Evolutionary conservation across 2,888 invertebrate species (phyloP), one percentile per base, ranked within the genome.

Genomic region (Adelognathus sp.): DNA sequence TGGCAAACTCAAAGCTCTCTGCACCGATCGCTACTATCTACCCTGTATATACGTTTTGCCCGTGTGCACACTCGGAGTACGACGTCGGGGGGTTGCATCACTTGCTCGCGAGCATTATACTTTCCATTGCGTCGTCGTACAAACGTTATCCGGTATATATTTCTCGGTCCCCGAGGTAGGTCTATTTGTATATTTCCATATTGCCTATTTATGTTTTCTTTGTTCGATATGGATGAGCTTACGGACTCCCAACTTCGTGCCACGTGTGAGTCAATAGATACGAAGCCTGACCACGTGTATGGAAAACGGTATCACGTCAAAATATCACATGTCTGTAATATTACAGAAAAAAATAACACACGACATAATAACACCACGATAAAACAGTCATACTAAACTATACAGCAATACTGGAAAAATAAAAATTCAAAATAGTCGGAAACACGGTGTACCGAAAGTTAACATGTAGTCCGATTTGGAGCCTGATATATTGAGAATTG

Each of bases 131-230:
- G 24, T 58, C 61, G 60, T 50, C 18, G 4, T 24, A 16, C 16
- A 16, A 44, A 11, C 31, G 24, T 73, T 56, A n/a, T 54, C 31
- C 24, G n/a, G n/a, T n/a, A 44, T 50, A 18, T 29, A 31, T 50
- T 29, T 36, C 36, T 54, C 63, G 27, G 29, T 50, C 18, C 24
- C 33, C 27, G 44, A 64, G 41, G 41, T 67, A 44, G 41, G 64
- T 70, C 76, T 75, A 76, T 81, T 81, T 79, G 72, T 79, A 74
- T 70, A 75, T 78, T 80, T 73, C 31, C 52, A 70, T 74, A 73
- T 80, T 79, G 70, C 33, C 50, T 80, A 77, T 77, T 80, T 80
- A 81, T 82, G 50, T 73, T 78, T 77, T 46, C 71, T 56, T 70
- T 66, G 76, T 64, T 66, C 58, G 18, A 44, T 41, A 31, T 27